These are phyloP conservation scores for Ecliptopera silaceata DNA, from an alignment of 2,888 invertebrate species.

Conservation along the genomic window DNA sequence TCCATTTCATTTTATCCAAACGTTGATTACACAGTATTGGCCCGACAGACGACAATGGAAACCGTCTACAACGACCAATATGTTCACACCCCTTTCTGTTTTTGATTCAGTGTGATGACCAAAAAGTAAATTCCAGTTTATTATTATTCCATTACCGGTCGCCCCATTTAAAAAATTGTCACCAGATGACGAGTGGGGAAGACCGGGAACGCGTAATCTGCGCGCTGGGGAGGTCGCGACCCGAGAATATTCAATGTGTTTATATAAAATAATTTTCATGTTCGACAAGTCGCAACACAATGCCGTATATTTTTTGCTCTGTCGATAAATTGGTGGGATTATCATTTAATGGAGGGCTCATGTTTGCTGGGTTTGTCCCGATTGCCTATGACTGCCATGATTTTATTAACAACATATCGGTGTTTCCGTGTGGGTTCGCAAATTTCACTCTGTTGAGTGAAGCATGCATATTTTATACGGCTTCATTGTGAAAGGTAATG, in stretches of 20 bases:
- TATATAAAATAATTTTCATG: constrained; percentile 83
- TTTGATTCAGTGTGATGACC: constrained; percentile 79
- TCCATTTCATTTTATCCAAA: constrained; percentile 74
- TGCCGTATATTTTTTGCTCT: constrained; percentile 76
- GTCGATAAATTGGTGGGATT: constrained; percentile 81
- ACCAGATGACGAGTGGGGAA: constrained; percentile 75
- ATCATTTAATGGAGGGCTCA: constrained; percentile 83
- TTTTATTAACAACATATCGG: constrained; percentile 78
- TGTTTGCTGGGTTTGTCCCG: constrained; percentile 77
- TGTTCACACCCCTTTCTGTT: constrained; percentile 81
- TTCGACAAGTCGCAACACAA: constrained; percentile 81
- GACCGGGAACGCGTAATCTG: constrained; percentile 63
- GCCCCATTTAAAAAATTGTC: constrained; percentile 82
- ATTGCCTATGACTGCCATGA: constrained; percentile 79
- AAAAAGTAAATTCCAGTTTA: constrained; percentile 83
- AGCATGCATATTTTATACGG: constrained; percentile 62
- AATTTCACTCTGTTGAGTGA: constrained; percentile 56
- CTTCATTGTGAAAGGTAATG: constrained; percentile 66
- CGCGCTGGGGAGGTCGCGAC: constrained; percentile 63
- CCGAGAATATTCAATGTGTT: constrained; percentile 80
- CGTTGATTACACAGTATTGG: constrained; percentile 81
- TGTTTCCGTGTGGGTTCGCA: constrained; percentile 58
- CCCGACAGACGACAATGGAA: constrained; percentile 75
- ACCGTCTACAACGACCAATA: constrained; percentile 74
- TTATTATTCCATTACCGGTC: constrained; percentile 82